phyloP scores from a whole-genome alignment of 2,113 vertebrate genomes.

The Axis porcinus region DNA sequence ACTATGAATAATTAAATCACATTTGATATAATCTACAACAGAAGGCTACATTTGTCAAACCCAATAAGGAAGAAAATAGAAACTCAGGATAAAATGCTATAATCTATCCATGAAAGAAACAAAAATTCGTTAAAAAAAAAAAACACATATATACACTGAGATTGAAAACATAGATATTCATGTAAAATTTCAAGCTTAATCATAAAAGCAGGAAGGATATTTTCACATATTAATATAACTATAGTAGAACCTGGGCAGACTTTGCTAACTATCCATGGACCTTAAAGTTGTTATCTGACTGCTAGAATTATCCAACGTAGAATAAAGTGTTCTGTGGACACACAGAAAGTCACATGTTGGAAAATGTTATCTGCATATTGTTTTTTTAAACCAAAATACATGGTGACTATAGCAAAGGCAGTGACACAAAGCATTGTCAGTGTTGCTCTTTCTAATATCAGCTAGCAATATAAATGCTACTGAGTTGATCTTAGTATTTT shows the following conservation, averaged over 20 bases:
- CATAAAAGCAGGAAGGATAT: neutral
- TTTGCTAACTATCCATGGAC: neutral
- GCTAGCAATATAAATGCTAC: neutral
- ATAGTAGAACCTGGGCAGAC: neutral
- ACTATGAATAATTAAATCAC: neutral
- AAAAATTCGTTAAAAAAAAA: neutral
- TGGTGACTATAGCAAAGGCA: neutral
- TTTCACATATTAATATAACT: neutral
- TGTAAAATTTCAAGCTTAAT: neutral
- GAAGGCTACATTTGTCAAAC: neutral
- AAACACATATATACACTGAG: neutral
- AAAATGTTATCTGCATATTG: neutral
- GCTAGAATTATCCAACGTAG: neutral
- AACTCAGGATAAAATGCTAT: neutral
- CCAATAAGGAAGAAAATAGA: neutral
- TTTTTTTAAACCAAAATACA: neutral
- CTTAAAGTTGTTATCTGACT: slow-evolving; percentile 6
- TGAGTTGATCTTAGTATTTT: neutral
- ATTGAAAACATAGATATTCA: neutral
- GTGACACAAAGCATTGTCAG: neutral
- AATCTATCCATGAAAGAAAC: neutral
- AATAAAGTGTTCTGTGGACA: neutral
- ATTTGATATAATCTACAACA: neutral
- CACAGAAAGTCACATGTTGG: neutral
- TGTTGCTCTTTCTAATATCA: neutral